Base-by-base conservation (phyloP, 2,113 vertebrate species). In the Oreochromis aureus region DNA sequence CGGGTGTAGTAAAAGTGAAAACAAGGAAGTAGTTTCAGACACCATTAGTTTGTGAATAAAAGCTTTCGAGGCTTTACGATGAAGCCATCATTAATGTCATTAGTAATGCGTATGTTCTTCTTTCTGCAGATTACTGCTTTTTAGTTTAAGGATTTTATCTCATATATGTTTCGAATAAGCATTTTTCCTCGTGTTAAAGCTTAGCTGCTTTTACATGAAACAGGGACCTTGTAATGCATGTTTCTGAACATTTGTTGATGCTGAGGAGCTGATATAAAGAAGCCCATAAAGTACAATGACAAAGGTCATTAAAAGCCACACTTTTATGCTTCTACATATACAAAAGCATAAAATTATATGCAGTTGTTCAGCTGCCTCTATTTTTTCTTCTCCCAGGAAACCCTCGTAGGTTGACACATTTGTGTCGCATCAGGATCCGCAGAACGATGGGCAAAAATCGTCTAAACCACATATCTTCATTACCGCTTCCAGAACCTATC, bases 351-450 rank as follows among this genome's bases (percentile, higher is more conserved):
- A 39, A 39, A 39, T 19, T 39, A 5, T 46, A 54, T 83, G 19
- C n/a, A 30, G 63, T 16, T 84, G 51, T 66, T 81, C 3, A 71
- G 8, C 5, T 12, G 13, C 48, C 2, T 84, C n/a, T 85, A 10
- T 19, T 19, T 63, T 80, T 6, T 34, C n/a, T 16, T 12, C 32
- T 84, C 39, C 73, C 93, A 99, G 98, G 96, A 92, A 39, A 59
- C 54, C 95, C 98, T 59, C 96, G 94, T 59, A 96, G 96, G 85
- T 93, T 99, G 94, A 96, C 97, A 51, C 92, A 95, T 56, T 82
- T 97, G 91, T 98, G 98, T 93, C 98, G 98, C n/a, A 96, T 99
- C 88, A 81, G 95, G 13, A 97, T 98, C 39, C 96, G 98, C 55
- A 96, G 95, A 93, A 86, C 92, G 2, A 95, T 99, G 80, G 98